These are phyloP conservation scores for Microdon myrmicae DNA, from an alignment of 2,888 invertebrate species.

Conservation along the genomic window DNA sequence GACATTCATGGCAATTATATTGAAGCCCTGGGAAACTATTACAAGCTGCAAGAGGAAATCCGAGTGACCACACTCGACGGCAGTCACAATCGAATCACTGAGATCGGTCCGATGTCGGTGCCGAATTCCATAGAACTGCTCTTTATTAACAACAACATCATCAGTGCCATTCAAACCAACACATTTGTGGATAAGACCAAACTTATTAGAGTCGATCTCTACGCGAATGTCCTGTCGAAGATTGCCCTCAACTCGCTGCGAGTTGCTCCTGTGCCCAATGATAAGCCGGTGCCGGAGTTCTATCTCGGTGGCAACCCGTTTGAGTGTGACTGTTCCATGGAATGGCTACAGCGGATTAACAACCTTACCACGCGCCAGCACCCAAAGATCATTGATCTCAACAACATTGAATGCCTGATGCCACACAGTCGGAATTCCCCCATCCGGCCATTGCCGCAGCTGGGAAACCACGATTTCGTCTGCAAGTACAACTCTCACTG, in stretches of 20 bases:
- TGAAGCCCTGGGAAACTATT: slow-evolving; percentile 87
- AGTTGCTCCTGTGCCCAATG: slow-evolving; percentile 75
- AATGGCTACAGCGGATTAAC: slow-evolving; percentile 91
- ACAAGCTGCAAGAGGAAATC: slow-evolving; percentile 83
- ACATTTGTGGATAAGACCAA: slow-evolving; percentile 88
- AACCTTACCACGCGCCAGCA: slow-evolving; percentile 87
- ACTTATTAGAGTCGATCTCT: slow-evolving; percentile 88
- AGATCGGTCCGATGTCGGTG: slow-evolving; percentile 84
- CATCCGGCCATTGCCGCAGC: slow-evolving; percentile 79
- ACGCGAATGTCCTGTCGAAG: slow-evolving; percentile 85
- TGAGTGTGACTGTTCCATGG: slow-evolving; percentile 94
- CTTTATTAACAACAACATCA: slow-evolving; percentile 89
- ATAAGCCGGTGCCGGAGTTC: slow-evolving; percentile 84
- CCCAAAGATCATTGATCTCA: slow-evolving; percentile 88
- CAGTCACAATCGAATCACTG: slow-evolving; percentile 87
- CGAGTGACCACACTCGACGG: slow-evolving; percentile 86
- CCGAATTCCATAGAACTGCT: slow-evolving; percentile 88
- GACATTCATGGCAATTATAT: slow-evolving; percentile 92
- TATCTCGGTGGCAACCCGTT: slow-evolving; percentile 94
- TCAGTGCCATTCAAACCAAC: slow-evolving; percentile 82
- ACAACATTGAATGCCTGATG: slow-evolving; percentile 88
- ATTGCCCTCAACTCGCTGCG: slow-evolving; percentile 84
- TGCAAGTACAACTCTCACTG: slow-evolving; percentile 94
- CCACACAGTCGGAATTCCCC: slow-evolving; percentile 84
- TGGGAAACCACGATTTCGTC: slow-evolving; percentile 85